These are phyloP conservation scores for Acinonyx jubatus DNA, from an alignment of 2,113 vertebrate genomes.

Conservation along the genomic window DNA sequence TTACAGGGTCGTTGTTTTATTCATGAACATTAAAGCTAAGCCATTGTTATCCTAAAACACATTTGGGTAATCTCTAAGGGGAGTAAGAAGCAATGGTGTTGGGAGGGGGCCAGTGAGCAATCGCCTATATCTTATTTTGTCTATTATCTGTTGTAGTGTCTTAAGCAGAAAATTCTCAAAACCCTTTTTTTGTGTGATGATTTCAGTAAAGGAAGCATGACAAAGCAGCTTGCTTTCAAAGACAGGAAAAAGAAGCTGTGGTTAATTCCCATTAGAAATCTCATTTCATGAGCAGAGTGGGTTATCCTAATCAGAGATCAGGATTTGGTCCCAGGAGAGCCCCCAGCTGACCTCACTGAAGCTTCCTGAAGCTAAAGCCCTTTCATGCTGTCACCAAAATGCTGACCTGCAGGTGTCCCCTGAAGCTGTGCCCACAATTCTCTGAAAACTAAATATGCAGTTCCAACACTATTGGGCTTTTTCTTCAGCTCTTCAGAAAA, in stretches of 20 bases:
- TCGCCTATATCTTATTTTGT: background rate
- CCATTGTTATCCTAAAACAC: conserved; percentile 24
- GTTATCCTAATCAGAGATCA: background rate
- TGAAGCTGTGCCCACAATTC: background rate
- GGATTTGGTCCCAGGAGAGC: background rate
- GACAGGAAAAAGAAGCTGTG: background rate
- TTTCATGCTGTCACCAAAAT: background rate
- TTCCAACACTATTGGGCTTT: background rate
- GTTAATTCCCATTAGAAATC: conserved; percentile 8
- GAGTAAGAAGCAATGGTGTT: background rate
- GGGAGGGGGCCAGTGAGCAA: background rate
- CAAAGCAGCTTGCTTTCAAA: conserved; percentile 3
- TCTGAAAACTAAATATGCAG: background rate
- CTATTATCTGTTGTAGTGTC: background rate
- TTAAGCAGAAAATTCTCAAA: background rate
- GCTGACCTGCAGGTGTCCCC: background rate
- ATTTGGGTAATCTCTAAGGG: background rate
- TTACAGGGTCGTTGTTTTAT: background rate
- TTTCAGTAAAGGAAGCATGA: background rate
- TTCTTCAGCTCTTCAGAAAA: background rate
- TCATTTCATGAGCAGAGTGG: background rate
- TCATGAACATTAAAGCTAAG: conserved; percentile 34
- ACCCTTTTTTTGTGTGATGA: background rate
- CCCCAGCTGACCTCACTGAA: background rate
- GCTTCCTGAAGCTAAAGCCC: background rate